phyloP scores from a whole-genome alignment of 2,113 vertebrate genomes.

The Ursus arctos region DNA sequence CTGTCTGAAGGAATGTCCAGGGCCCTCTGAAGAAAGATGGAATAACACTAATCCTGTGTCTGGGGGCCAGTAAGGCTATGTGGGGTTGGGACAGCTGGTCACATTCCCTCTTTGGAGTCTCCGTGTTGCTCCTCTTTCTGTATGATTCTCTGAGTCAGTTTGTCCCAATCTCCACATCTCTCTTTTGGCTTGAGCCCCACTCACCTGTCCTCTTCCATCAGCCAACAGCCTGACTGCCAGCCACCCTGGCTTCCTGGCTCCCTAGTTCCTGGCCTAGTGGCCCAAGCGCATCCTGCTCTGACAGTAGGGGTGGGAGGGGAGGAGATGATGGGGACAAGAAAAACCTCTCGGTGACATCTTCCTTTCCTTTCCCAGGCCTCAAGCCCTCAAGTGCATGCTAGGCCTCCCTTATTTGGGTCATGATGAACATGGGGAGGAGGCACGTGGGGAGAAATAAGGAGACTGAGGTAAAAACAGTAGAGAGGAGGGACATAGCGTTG shows the following conservation, averaged over 20 bases:
- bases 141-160: not conserved
- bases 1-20: not conserved
- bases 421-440: not conserved
- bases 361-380: conserved; percentile 54
- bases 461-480: not conserved
- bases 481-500: not conserved
- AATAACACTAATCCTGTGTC: not conserved
- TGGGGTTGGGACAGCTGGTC: not conserved
- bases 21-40: not conserved
- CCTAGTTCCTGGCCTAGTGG: not conserved
- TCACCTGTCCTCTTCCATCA: conserved; percentile 62
- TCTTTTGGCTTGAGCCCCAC: not conserved
- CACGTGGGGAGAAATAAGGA: not conserved
- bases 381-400: not conserved
- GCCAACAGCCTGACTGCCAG: not conserved
- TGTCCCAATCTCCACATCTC: not conserved
- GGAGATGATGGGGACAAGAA: not conserved
- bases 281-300: conserved; percentile 15
- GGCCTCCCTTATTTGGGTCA: not conserved
- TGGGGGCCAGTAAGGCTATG: not conserved
- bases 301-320: not conserved
- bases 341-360: not conserved
- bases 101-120: not conserved
- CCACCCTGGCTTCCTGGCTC: not conserved
- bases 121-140: not conserved